A percentile compares a stretch with the other conserved stretches of the same genome.
Conservation (phyloP, 2,888 invertebrate genomes). For the Koerneria pararmatus region DNA sequence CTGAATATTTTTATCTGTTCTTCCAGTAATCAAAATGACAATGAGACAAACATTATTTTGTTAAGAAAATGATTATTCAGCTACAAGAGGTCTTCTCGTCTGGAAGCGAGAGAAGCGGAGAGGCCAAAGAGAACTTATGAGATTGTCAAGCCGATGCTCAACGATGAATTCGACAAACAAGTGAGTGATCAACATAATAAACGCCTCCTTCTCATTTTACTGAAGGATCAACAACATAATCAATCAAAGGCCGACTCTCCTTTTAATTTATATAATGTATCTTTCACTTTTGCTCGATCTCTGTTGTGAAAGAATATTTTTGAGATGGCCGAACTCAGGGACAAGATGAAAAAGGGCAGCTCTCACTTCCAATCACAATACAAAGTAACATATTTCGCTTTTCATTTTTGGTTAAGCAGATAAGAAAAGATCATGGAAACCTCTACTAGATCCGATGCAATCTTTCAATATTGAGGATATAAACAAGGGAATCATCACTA, state of each 20-base stretch:
- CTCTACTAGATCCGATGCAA: not conserved
- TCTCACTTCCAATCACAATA: constrained; percentile 43
- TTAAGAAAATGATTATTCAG: too few relatives aligned
- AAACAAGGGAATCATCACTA: constrained; percentile 36
- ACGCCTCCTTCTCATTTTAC: not conserved
- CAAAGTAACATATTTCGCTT: constrained; percentile 23
- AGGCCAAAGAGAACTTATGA: constrained; percentile 42
- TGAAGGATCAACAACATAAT: too few relatives aligned
- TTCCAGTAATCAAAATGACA: too few relatives aligned
- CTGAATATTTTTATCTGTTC: too few relatives aligned
- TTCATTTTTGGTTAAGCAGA: too few relatives aligned
- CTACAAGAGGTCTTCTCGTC: constrained; percentile 26
- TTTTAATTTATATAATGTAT: too few relatives aligned
- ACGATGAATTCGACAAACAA: constrained; percentile 57
- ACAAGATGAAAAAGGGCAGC: constrained; percentile 51
- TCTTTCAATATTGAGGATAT: constrained; percentile 26
- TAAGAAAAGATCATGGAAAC: too few relatives aligned
- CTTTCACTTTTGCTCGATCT: too few relatives aligned
- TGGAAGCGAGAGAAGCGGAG: constrained; percentile 36
- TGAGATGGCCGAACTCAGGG: constrained; percentile 55
- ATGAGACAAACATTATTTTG: too few relatives aligned
- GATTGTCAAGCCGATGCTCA: constrained; percentile 52
- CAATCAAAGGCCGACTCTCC: too few relatives aligned
- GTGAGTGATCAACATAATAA: constrained; percentile 24
- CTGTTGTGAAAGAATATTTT: constrained; percentile 10